Evolutionary conservation across 2,797 vertebrate genomes (phyloP).

Genomic region (Xenopus petersii): DNA sequence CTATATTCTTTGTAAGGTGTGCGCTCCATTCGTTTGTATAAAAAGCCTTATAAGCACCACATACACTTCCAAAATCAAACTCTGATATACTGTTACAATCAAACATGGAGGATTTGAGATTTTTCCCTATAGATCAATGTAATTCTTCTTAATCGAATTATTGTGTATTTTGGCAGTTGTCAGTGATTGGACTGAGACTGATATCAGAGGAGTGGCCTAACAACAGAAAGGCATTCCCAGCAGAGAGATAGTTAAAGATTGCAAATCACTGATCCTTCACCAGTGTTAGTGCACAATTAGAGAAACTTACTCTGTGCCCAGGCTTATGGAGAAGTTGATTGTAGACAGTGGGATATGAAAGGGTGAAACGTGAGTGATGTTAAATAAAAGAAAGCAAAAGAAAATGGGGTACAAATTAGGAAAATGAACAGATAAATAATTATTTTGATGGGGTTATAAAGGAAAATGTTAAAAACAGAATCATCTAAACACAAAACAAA

Average conservation of each 20-base stretch:
- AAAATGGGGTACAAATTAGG: conserved; percentile 61
- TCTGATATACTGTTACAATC: no score
- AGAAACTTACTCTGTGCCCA: conserved; percentile 98
- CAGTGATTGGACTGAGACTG: no score
- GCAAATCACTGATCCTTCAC: conserved; percentile 61
- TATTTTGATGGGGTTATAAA: conserved; percentile 63
- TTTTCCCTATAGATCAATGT: no score
- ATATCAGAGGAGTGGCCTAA: no score
- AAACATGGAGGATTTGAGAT: no score
- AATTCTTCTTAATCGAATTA: no score
- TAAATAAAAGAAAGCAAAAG: conserved; percentile 72
- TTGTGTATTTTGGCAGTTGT: no score
- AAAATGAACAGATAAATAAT: conserved; percentile 77
- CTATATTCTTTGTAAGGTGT: no score
- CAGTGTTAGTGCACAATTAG: conserved; percentile 66
- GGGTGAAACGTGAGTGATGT: conserved; percentile 78
- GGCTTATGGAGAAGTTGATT: conserved; percentile 90
- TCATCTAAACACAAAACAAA: not conserved
- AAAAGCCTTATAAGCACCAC: no score
- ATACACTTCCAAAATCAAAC: no score
- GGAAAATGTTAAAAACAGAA: conserved; percentile 59
- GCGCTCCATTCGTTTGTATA: no score
- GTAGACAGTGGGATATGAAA: conserved; percentile 74
- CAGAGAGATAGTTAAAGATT: not conserved
- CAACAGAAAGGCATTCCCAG: no score